A percentile compares a stretch with the other conserved stretches of the same genome.
Conservation (phyloP, 2,888 invertebrate species). For the Andrena hattorfiana region DNA sequence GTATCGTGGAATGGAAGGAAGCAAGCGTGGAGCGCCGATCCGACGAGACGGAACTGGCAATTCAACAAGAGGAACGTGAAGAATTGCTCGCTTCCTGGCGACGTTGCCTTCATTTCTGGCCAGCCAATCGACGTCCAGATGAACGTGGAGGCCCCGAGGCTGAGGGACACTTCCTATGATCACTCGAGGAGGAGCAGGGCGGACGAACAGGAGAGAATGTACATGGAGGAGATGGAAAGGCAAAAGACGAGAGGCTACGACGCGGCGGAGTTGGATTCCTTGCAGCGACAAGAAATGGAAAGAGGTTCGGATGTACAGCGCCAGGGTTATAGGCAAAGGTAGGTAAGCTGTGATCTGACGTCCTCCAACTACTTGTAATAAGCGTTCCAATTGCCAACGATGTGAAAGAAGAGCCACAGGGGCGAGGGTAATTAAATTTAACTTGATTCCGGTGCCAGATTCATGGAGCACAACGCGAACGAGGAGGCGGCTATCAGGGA, state of each 20-base stretch:
- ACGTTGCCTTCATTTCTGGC: conserved; percentile 74
- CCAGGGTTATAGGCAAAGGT: conserved; percentile 73
- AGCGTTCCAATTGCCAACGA: neutral
- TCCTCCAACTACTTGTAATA: neutral
- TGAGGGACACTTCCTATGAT: conserved; percentile 65
- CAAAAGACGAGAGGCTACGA: conserved; percentile 85
- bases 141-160: conserved; percentile 58
- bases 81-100: conserved; percentile 81
- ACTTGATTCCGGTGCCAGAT: conserved; percentile 54
- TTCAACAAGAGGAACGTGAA: conserved; percentile 89
- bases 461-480: conserved; percentile 70
- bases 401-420: neutral
- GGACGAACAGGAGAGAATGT: conserved; percentile 85
- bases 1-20: conserved; percentile 83
- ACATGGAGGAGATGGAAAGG: conserved; percentile 88
- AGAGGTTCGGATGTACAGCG: conserved; percentile 89
- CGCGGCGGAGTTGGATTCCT: conserved; percentile 90
- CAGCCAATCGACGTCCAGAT: conserved; percentile 63
- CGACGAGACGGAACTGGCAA: conserved; percentile 89
- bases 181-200: conserved; percentile 54
- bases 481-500: conserved; percentile 87
- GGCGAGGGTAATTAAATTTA: neutral
- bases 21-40: conserved; percentile 95
- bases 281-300: conserved; percentile 91
- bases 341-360: conserved; percentile 32